A percentile compares a stretch with the other conserved stretches of the same genome.
These are phyloP conservation scores for Phylloscopus trochilus DNA, from an alignment of 2,113 vertebrate genomes.

Conservation along the genomic window DNA sequence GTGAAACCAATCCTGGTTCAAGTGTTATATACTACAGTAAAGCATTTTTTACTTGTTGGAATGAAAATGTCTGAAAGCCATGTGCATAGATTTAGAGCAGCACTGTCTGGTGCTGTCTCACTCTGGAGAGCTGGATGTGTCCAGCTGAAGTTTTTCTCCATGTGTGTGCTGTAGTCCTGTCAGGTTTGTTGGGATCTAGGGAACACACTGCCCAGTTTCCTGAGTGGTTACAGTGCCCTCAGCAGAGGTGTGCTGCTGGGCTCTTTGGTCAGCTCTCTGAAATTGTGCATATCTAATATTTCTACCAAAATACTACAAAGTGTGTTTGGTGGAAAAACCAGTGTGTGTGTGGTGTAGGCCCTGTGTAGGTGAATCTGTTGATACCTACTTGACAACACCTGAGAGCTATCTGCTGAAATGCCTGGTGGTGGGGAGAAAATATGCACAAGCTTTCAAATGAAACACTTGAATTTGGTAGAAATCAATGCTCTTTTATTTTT, in stretches of 20 bases:
- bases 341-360: neutral
- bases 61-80: neutral
- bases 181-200: neutral
- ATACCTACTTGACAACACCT: neutral
- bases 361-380: neutral
- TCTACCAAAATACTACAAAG: neutral
- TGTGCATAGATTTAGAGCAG: neutral
- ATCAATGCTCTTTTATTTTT: neutral
- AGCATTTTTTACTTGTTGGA: neutral
- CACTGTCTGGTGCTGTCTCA: neutral
- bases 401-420: neutral
- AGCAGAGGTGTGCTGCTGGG: neutral
- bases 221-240: neutral
- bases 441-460: neutral
- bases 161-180: neutral
- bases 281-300: neutral
- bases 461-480: neutral
- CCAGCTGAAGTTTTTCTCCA: neutral
- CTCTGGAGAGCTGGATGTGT: fast-evolving
- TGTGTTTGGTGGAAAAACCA: neutral
- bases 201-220: neutral
- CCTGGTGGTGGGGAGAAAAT: neutral
- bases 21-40: neutral
- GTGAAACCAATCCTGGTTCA: neutral
- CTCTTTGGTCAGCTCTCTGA: neutral